phyloP scores from a whole-genome alignment of 2,888 invertebrate species.

The Spilosoma lubricipeda region DNA sequence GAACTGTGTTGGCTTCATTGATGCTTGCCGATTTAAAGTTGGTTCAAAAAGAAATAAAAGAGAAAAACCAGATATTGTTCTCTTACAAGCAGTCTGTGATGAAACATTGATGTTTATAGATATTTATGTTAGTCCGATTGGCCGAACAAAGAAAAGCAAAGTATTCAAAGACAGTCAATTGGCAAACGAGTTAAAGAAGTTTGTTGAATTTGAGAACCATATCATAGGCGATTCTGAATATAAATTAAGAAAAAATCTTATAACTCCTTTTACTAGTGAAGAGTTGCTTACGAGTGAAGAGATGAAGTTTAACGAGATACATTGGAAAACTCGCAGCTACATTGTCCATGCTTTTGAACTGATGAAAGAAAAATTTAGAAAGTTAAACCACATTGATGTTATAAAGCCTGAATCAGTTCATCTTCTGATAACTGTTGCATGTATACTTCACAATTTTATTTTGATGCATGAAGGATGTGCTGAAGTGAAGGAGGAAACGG shows the following conservation, averaged over 20 bases:
- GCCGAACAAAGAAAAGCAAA: constrained; percentile 70
- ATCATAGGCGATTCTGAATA: constrained; percentile 77
- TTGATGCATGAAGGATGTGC: constrained; percentile 75
- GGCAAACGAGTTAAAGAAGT: constrained; percentile 69
- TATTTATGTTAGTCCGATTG: constrained; percentile 72
- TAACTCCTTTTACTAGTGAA: constrained; percentile 77
- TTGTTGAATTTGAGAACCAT: constrained; percentile 78
- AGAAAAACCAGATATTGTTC: constrained; percentile 64
- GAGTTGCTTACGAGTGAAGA: constrained; percentile 78
- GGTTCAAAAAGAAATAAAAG: constrained; percentile 67
- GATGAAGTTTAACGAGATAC: constrained; percentile 80
- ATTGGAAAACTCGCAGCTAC: constrained; percentile 74
- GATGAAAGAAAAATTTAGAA: constrained; percentile 73
- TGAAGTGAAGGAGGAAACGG: constrained; percentile 71
- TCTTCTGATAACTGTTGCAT: constrained; percentile 70
- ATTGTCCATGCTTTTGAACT: constrained; percentile 78
- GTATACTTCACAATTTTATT: constrained; percentile 80
- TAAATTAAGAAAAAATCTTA: constrained; percentile 73
- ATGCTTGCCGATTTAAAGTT: constrained; percentile 74
- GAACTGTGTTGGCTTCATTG: constrained; percentile 81
- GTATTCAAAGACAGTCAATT: constrained; percentile 74
- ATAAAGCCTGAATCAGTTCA: constrained; percentile 67
- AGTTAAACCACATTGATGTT: constrained; percentile 72
- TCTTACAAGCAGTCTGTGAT: constrained; percentile 81
- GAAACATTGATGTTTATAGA: constrained; percentile 77